A percentile compares a stretch with the other conserved stretches of the same genome.
These are phyloP conservation scores for Vidua chalybeata DNA, from an alignment of 2,113 vertebrate species.

Conservation along the genomic window DNA sequence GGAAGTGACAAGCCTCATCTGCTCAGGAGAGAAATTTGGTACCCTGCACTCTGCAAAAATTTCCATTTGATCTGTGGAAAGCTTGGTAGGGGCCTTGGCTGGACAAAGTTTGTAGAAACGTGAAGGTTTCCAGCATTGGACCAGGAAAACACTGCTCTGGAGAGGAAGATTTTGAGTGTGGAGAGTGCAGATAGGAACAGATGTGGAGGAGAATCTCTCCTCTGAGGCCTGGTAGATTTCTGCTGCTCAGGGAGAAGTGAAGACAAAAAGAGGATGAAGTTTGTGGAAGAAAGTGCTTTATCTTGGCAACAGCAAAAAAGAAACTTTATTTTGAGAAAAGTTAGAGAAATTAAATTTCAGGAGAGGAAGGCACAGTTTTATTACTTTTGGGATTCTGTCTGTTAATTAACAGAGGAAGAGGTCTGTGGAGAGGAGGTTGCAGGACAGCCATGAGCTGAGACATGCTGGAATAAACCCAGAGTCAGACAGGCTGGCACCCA, in stretches of 20 bases:
- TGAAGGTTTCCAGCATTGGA: background rate
- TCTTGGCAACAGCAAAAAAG: background rate
- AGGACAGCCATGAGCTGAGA: slow-evolving; percentile 31
- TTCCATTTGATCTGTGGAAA: background rate
- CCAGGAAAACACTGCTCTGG: background rate
- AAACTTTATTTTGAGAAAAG: background rate
- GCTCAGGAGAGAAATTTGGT: background rate
- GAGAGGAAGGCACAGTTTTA: background rate
- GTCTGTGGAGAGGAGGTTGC: background rate
- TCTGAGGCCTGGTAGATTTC: background rate
- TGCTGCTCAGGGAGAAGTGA: background rate
- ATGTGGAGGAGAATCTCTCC: background rate
- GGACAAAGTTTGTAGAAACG: background rate
- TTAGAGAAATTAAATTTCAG: background rate
- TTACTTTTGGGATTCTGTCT: background rate
- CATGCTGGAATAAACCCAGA: slow-evolving; percentile 38
- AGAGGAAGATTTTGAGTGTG: background rate
- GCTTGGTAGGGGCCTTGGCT: background rate
- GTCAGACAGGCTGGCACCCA: slow-evolving; percentile 42
- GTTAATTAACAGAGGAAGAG: background rate
- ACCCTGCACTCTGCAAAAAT: background rate
- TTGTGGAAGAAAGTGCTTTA: background rate
- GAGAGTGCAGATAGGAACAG: background rate
- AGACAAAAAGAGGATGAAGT: background rate
- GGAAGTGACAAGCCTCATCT: background rate